Conservation (phyloP, 2,888 invertebrate species). For the Apantesis nais region DNA sequence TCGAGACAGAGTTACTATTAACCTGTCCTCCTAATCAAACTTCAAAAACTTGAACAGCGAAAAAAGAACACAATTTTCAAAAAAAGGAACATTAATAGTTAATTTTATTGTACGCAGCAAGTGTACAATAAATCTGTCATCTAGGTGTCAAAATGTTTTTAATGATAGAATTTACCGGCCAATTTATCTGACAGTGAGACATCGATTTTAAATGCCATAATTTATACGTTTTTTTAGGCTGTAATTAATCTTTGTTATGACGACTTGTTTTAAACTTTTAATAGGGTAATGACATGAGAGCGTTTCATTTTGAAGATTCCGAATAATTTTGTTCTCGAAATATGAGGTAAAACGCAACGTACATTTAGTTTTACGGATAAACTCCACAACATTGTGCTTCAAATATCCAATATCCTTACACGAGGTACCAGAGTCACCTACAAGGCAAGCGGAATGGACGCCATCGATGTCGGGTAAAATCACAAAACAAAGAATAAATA, state of each 20-base stretch:
- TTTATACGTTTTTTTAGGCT: slow-evolving; percentile 7
- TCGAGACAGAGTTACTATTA: too few relatives aligned
- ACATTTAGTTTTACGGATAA: too few relatives aligned
- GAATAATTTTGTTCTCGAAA: too few relatives aligned
- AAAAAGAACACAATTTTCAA: background rate
- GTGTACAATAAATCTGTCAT: slow-evolving; percentile 39
- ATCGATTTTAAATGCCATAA: slow-evolving; percentile 17
- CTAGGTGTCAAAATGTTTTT: slow-evolving; percentile 43
- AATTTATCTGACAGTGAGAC: slow-evolving; percentile 26
- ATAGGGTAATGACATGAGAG: background rate
- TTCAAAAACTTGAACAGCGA: background rate
- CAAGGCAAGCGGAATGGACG: background rate
- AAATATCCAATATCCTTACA: background rate
- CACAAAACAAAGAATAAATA: too few relatives aligned
- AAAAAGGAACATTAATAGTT: background rate
- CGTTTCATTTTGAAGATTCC: too few relatives aligned
- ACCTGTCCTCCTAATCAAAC: background rate
- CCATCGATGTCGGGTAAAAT: background rate
- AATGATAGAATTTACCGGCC: slow-evolving; percentile 37
- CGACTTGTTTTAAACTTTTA: background rate
- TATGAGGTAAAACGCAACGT: too few relatives aligned
- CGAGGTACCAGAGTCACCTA: background rate
- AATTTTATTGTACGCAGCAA: slow-evolving; percentile 1
- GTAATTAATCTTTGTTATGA: slow-evolving; percentile 14
- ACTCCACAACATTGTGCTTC: too few relatives aligned